Evolutionary conservation across 2,113 vertebrate genomes (phyloP).

Genomic region (Uropsilus gracilis): DNA sequence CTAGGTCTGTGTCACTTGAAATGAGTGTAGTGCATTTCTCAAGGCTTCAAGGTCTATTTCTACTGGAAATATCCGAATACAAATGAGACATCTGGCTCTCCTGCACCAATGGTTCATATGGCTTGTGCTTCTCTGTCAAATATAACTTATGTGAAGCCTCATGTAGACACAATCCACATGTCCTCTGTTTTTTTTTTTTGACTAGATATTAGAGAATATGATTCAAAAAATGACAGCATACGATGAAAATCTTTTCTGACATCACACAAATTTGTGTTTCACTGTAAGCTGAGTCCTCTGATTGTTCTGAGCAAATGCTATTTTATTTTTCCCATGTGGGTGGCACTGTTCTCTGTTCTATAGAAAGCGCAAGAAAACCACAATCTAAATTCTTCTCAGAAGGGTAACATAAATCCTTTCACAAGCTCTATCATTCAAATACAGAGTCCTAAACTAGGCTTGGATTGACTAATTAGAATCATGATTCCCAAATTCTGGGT

Average conservation of each 20-base stretch:
- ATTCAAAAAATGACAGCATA: background rate
- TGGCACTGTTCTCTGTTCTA: background rate
- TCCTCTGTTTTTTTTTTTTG: conserved; percentile 46
- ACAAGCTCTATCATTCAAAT: background rate
- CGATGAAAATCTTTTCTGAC: conserved; percentile 14
- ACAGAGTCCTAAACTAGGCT: background rate
- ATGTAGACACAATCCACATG: background rate
- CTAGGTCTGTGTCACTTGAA: conserved; percentile 25
- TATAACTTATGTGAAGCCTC: conserved; percentile 12
- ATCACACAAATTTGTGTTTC: background rate
- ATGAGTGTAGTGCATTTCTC: background rate
- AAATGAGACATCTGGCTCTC: conserved; percentile 65
- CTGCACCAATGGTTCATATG: background rate
- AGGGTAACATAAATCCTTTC: background rate
- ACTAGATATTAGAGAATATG: background rate
- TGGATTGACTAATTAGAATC: background rate
- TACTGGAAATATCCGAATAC: conserved; percentile 42
- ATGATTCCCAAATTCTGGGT: background rate
- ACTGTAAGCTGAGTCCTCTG: background rate
- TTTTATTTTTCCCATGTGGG: background rate
- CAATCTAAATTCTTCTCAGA: background rate
- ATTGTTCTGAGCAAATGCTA: background rate
- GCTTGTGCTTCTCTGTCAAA: conserved; percentile 42
- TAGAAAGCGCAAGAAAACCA: background rate
- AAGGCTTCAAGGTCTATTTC: conserved; percentile 11